Percentiles rank a stretch among this genome's conserved stretches.
These are phyloP conservation scores for Xiphias gladius DNA, from an alignment of 2,113 vertebrate genomes.

Conservation along the genomic window DNA sequence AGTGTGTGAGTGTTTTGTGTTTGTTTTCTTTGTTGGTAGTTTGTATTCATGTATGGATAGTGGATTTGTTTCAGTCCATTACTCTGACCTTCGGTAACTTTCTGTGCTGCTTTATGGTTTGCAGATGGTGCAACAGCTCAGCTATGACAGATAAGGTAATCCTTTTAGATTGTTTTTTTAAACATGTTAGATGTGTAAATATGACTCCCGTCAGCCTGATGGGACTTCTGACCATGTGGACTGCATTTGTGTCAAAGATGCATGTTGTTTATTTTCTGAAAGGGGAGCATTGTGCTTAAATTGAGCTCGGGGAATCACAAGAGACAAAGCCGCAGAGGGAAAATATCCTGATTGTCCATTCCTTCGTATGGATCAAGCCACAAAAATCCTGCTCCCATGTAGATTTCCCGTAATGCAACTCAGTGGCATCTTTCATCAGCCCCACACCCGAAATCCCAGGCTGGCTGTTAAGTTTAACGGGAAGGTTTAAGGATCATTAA, in stretches of 20 bases:
- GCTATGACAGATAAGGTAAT: slow-evolving; percentile 3
- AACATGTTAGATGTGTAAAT: slow-evolving; percentile 14
- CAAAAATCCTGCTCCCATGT: no score
- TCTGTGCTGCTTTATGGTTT: slow-evolving; percentile 13
- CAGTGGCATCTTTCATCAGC: no score
- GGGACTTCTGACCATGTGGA: not conserved
- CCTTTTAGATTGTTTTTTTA: not conserved
- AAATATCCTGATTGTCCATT: no score
- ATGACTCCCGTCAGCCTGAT: not conserved
- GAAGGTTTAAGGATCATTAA: no score
- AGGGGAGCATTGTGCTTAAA: no score
- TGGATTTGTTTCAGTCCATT: slow-evolving; percentile 46
- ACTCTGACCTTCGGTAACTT: not conserved
- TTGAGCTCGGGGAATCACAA: no score
- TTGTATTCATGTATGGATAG: not conserved
- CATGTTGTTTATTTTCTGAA: not conserved
- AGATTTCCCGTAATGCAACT: no score
- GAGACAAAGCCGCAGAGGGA: no score
- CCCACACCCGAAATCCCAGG: no score
- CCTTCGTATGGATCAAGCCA: no score
- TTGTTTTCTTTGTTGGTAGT: not conserved
- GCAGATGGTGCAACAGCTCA: slow-evolving; percentile 38
- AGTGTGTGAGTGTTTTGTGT: not conserved
- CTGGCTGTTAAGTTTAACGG: no score
- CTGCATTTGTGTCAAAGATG: slow-evolving; percentile 3